These are phyloP conservation scores for Gonioctena quinquepunctata DNA, from an alignment of 1,140 invertebrate species.

Conservation along the genomic window DNA sequence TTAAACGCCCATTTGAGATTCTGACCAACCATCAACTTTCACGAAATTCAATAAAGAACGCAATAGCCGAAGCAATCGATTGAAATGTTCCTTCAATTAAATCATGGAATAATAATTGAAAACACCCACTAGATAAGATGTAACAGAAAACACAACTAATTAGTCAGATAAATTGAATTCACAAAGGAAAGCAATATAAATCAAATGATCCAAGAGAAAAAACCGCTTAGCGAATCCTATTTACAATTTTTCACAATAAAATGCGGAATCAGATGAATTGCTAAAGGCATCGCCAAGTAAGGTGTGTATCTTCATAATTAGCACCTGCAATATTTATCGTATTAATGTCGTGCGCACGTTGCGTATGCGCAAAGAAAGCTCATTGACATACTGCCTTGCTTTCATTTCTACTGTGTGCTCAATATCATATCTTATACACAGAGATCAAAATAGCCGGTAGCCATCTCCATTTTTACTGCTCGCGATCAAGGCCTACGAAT, in stretches of 20 bases:
- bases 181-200: too few species aligned
- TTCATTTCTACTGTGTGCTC: conserved; percentile 53
- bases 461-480: conserved; percentile 21
- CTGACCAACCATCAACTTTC: too few species aligned
- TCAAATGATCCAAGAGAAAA: too few species aligned
- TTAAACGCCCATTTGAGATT: too few species aligned
- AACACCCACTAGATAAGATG: too few species aligned
- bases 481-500: background rate
- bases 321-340: conserved; percentile 16
- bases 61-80: too few species aligned
- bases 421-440: conserved; percentile 50
- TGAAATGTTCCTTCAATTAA: too few species aligned
- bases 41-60: too few species aligned
- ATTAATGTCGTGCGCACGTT: background rate
- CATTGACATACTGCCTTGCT: conserved; percentile 45
- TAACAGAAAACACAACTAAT: too few species aligned
- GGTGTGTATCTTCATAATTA: conserved; percentile 19
- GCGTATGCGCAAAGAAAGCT: conserved; percentile 17
- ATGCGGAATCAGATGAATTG: conserved; percentile 3
- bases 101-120: too few species aligned
- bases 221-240: too few species aligned
- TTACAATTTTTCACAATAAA: background rate
- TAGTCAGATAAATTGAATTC: too few species aligned
- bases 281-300: conserved; percentile 3
- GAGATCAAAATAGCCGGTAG: conserved; percentile 34